Base-by-base conservation (phyloP, 1,140 invertebrate genomes). In the Musca vetustissima region DNA sequence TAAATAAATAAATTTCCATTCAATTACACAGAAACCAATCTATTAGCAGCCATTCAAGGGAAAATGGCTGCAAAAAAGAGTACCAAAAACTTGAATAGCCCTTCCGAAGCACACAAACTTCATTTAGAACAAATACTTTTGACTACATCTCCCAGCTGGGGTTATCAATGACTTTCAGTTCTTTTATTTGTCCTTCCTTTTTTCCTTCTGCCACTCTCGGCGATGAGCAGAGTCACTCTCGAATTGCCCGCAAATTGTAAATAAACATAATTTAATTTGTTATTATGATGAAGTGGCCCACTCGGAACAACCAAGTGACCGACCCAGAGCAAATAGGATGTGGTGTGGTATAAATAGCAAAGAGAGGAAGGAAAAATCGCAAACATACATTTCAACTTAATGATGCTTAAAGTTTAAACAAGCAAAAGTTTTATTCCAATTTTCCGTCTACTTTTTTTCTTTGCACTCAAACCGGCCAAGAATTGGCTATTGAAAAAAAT, bases 341-440 rank as follows among this genome's bases (percentile, higher is more conserved):
- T 4, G 28, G 21, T 36, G 19, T 19, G 15, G 53, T 7, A 28
- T 43, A 43, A 11, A 4, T 19, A 32, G 14, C n/a, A 36, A 19
- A 19, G 22, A 13, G 17, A 17, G 17, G 14, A 61, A 36, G 24
- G 2, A 57, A 14, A 59, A 36, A 36, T 61, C 36, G n/a, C 28
- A 17, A 61, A 61, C 57, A 61, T 61, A 61, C 32, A 61, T 61
- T 61, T 61, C 36, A 61, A 43, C 7, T 61, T 36, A 61, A 61
- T 61, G 57, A 61, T 61, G 57, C 57, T 61, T 61, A 36, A 61
- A 61, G 57, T 61, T 61, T 61, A 61, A 61, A 61, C 57, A 61
- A 61, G 57, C 57, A 61, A 43, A 61, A 61, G 22, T 61, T 61
- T n/a, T 61, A 32, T 57, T 24, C 21, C 15, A 15, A 28, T 49